Percentiles rank a stretch among this genome's conserved stretches.
Evolutionary conservation across 2,888 invertebrate genomes (phyloP).

Genomic region (Pristionchus entomophagus): DNA sequence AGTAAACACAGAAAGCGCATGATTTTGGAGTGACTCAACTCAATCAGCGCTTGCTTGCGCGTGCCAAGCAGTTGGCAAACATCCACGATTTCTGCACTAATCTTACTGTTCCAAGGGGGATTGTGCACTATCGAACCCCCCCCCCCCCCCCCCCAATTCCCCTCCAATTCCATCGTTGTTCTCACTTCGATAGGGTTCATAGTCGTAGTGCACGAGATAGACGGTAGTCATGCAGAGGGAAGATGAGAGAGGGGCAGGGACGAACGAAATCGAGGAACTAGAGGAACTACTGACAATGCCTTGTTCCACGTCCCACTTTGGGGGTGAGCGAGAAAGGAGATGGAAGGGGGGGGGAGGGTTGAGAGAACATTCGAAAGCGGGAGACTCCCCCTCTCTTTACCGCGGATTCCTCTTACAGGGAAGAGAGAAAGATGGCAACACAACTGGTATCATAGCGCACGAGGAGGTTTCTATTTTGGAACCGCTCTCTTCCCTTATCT

Average conservation of each 20-base stretch:
- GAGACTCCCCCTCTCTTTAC: conserved; percentile 1
- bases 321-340: conserved; percentile 16
- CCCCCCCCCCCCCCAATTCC: no score
- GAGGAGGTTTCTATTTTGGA: no score
- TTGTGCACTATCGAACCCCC: neutral
- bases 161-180: no score
- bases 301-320: conserved; percentile 26
- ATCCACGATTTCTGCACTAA: neutral
- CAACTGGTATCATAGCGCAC: conserved; percentile 22
- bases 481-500: no score
- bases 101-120: neutral
- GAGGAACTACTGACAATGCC: conserved; percentile 42
- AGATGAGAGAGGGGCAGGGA: neutral
- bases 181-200: conserved; percentile 8
- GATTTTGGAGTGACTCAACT: neutral
- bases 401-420: neutral
- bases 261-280: conserved; percentile 1
- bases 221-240: conserved; percentile 22
- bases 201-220: conserved; percentile 1
- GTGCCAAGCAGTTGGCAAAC: neutral
- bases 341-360: neutral
- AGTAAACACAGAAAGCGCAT: neutral
- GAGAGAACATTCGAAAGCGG: conserved; percentile 2
- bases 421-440: conserved; percentile 14
- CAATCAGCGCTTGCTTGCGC: neutral